Base-by-base conservation (phyloP, 2,113 vertebrate genomes). In the Forbesichthys agassizii region DNA sequence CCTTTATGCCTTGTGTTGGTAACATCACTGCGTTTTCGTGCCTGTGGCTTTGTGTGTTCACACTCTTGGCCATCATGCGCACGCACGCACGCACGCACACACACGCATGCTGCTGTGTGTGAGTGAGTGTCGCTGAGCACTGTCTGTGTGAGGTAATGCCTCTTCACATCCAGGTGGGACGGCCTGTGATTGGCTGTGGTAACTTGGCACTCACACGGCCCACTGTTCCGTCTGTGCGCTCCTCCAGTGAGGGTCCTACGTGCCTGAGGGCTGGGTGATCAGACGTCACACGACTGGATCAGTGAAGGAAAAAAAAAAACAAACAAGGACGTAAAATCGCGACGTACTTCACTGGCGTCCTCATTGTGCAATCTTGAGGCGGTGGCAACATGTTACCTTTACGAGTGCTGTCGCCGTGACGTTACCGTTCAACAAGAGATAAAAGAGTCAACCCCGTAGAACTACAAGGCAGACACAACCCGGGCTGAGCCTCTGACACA, bases 341-440 rank as follows among this genome's bases (percentile, higher is more conserved):
- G 71, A 86, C 68, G 63, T 69, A 80, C 70, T 87, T 80, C 87
- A 88, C 71, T 79, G 74, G 67, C 84, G 63, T 81, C 66, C 55
- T 85, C 65, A 82, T 53, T 82, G 78, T 89, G 66, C 83, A 85
- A 67, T 90, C 83, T 77, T 91, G 88, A 75, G 82, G 78, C 88
- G 79, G 53, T 81, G 80, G 80, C 71, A 87, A 87, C 86, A 85
- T 70, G 68, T 16, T 73, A 71, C 76, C 64, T 78, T 27, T 77
- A 75, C 33, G 36, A 53, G 76, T 84, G 80, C 92, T 91, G 93
- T 94, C 95, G 93, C 94, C 91, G 97, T 98, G 96, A 98, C 96
- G 98, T 98, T 99, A 99, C 98, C 97, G 89, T 94, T 98, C 96
- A 98, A 96, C 94, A 95, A 99, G 96, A 96, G 95, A 98, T 98